phyloP scores from a whole-genome alignment of 2,113 vertebrate genomes.

The Balaenoptera acutorostrata region DNA sequence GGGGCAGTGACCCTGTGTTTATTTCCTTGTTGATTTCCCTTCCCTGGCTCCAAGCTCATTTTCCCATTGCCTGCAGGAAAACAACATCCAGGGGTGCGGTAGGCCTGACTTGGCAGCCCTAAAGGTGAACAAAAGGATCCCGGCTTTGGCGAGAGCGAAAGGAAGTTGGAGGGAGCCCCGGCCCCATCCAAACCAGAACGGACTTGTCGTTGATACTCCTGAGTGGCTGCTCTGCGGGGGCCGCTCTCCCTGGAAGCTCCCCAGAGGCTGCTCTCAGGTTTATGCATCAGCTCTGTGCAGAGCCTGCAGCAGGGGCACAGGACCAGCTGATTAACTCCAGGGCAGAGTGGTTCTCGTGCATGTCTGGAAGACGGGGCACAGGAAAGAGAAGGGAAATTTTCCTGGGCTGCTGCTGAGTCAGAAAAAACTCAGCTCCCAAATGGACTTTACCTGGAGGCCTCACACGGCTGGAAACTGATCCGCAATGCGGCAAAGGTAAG shows the following conservation, averaged over 20 bases:
- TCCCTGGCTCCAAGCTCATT: slow-evolving; percentile 15
- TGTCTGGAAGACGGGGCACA: background rate
- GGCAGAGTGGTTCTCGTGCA: background rate
- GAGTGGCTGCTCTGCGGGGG: accelerated
- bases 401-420: background rate
- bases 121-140: slow-evolving; percentile 49
- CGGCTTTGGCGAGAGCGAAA: background rate
- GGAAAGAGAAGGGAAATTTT: background rate
- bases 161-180: background rate
- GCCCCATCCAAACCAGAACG: background rate
- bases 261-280: background rate
- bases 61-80: slow-evolving; percentile 63
- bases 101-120: slow-evolving; percentile 24
- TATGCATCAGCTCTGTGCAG: background rate
- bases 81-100: slow-evolving; percentile 23
- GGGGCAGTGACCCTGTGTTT: slow-evolving; percentile 20
- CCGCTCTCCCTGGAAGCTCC: background rate
- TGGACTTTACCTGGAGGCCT: background rate
- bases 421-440: background rate
- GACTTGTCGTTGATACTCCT: background rate
- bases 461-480: background rate
- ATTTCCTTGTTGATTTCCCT: slow-evolving; percentile 53
- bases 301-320: background rate
- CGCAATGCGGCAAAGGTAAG: slow-evolving; percentile 31
- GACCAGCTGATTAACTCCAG: background rate